A percentile compares a stretch with the other conserved stretches of the same genome.
phyloP scores from a whole-genome alignment of 2,113 vertebrate genomes.

The Grantiella picta region DNA sequence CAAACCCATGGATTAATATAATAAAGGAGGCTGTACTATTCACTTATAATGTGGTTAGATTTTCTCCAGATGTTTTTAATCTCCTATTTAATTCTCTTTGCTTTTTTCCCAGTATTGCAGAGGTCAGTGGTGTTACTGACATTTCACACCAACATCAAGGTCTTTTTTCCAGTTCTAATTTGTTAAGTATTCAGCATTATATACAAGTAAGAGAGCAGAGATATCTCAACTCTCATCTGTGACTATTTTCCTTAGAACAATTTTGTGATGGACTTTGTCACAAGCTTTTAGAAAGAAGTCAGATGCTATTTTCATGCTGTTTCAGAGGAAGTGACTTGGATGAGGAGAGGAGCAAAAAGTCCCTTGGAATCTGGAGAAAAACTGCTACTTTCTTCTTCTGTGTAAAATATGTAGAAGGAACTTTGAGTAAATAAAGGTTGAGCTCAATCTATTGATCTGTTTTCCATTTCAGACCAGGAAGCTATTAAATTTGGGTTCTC shows the following conservation, averaged over 20 bases:
- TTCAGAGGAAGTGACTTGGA: background rate
- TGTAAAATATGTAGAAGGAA: background rate
- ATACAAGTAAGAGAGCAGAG: background rate
- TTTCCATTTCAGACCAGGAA: background rate
- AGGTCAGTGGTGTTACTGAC: background rate
- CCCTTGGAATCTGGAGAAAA: background rate
- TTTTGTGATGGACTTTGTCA: background rate
- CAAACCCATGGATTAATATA: background rate
- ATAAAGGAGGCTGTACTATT: background rate
- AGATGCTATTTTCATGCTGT: background rate
- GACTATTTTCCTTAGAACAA: background rate
- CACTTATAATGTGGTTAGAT: background rate
- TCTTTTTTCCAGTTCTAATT: background rate
- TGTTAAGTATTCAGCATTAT: background rate
- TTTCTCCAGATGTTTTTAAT: background rate
- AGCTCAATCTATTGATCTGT: background rate
- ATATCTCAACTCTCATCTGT: background rate
- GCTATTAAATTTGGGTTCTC: background rate
- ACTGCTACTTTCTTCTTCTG: background rate
- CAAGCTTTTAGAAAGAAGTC: background rate
- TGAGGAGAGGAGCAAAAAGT: background rate
- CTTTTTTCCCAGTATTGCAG: background rate
- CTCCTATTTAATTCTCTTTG: background rate
- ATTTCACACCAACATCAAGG: background rate
- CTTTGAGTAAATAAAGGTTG: background rate